Evolutionary conservation across 2,888 invertebrate genomes (phyloP).

Genomic region (Plebejus anna): DNA sequence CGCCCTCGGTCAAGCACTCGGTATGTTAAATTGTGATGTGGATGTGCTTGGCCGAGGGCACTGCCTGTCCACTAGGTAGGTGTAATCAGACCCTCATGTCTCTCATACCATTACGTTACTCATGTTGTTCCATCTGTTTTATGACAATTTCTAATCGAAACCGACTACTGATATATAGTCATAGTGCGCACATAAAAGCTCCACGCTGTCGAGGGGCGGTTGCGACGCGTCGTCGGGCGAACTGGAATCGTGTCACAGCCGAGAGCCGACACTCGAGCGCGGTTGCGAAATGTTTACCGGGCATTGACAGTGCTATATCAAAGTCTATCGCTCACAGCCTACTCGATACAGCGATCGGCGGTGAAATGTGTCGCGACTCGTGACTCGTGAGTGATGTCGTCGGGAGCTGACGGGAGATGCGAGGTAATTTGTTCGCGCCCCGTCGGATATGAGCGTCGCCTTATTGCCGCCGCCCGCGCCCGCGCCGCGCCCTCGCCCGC

Average conservation of each 20-base stretch:
- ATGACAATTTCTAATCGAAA: no score
- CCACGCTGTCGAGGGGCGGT: not conserved
- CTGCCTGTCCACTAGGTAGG: no score
- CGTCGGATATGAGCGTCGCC: conserved; percentile 73
- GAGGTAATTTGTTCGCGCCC: conserved; percentile 59
- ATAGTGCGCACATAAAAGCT: not conserved
- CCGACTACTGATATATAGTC: not conserved
- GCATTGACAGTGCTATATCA: conserved; percentile 39
- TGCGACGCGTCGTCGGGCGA: conserved; percentile 9
- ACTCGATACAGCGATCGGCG: conserved; percentile 47
- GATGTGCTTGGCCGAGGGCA: no score
- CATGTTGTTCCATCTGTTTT: no score
- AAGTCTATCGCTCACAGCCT: conserved; percentile 45
- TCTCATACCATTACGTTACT: no score
- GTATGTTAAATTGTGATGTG: not conserved
- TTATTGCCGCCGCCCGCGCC: conserved; percentile 69
- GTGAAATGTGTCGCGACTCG: conserved; percentile 42
- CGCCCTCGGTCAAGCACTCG: no score
- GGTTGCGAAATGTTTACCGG: conserved; percentile 35
- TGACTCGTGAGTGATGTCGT: conserved; percentile 46
- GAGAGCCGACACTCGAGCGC: conserved; percentile 25
- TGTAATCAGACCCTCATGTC: no score
- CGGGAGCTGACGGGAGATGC: conserved; percentile 42
- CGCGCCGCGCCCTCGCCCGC: conserved; percentile 59
- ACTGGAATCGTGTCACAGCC: conserved; percentile 15